Evolutionary conservation across 64 coral and sea anemone species (phyloP).

Genomic region (Platygyra sinensis): DNA sequence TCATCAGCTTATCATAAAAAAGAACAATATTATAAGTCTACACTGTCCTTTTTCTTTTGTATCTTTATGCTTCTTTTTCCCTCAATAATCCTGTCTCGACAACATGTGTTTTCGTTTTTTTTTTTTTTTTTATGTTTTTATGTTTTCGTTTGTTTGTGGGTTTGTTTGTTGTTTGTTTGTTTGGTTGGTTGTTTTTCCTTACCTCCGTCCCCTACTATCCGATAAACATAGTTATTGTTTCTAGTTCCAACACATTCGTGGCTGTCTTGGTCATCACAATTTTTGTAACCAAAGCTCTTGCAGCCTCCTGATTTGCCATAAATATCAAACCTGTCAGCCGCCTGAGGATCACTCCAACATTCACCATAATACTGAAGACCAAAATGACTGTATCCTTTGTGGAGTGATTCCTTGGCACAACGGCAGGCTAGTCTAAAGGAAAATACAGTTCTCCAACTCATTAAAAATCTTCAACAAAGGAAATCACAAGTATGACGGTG

Average conservation of each 20-base stretch:
- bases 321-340: background rate
- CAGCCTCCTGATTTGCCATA: constrained; percentile 3
- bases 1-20: no score
- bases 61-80: no score
- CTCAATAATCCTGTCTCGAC: no score
- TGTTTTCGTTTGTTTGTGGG: no score
- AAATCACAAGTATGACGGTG: no score
- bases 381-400: background rate
- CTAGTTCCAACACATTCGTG: background rate
- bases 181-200: background rate
- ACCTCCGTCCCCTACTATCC: background rate
- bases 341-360: constrained; percentile 13
- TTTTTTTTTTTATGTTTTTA: no score
- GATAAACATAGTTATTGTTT: constrained; percentile 6
- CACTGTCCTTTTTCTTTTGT: no score
- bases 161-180: no score
- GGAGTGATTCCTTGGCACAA: background rate
- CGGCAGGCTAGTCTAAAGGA: background rate
- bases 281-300: background rate
- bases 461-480: no score
- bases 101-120: no score
- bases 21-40: no score
- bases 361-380: constrained; percentile 38
- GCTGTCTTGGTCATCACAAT: background rate
- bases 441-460: no score